A percentile compares a stretch with the other conserved stretches of the same genome.
These are phyloP conservation scores for Cephus cinctus DNA, from an alignment of 1,140 invertebrate genomes.

Conservation along the genomic window DNA sequence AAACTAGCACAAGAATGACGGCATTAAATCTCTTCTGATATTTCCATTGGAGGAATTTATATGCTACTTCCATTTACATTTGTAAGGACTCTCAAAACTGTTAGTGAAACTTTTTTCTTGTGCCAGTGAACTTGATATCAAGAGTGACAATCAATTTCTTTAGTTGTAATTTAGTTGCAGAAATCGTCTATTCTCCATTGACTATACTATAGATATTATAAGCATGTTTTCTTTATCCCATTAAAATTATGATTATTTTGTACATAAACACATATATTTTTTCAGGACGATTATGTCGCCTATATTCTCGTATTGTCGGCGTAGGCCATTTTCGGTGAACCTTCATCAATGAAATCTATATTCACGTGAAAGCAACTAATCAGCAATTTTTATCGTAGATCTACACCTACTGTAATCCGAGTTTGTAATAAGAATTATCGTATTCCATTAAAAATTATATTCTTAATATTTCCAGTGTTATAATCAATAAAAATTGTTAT, in stretches of 20 bases:
- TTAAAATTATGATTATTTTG: neutral
- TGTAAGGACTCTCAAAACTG: too few relatives aligned
- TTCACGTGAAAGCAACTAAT: too few relatives aligned
- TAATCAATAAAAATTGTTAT: constrained; percentile 55
- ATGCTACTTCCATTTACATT: too few relatives aligned
- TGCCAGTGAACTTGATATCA: too few relatives aligned
- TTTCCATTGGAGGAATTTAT: too few relatives aligned
- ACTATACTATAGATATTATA: neutral
- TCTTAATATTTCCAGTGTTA: constrained; percentile 56
- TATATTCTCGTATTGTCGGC: neutral
- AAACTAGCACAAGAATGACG: too few relatives aligned
- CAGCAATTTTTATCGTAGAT: constrained; percentile 42
- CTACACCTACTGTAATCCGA: constrained; percentile 42
- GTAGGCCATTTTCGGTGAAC: neutral
- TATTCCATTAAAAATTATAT: constrained; percentile 53
- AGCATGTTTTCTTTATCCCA: neutral
- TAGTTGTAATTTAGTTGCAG: too few relatives aligned
- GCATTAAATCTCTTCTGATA: too few relatives aligned
- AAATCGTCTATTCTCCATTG: too few relatives aligned
- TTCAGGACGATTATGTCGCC: neutral
- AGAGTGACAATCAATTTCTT: too few relatives aligned
- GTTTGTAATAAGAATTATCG: constrained; percentile 52
- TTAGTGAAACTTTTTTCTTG: too few relatives aligned
- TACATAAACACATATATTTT: neutral
- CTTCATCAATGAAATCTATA: neutral